Evolutionary conservation across 2,113 vertebrate species (phyloP).

Genomic region (Alouatta palliata): DNA sequence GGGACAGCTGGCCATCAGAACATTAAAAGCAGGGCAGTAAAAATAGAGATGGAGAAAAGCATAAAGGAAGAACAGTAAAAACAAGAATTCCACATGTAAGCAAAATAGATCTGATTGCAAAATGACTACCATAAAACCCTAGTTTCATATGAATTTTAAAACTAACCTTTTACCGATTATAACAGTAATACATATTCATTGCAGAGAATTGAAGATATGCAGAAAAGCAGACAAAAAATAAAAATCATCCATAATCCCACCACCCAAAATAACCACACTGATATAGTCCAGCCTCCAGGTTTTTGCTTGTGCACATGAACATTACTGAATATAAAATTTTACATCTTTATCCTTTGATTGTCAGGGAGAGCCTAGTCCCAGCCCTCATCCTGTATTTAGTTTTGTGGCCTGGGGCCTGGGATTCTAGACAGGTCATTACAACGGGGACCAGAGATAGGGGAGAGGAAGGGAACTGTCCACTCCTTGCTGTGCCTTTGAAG

Average conservation of each 20-base stretch:
- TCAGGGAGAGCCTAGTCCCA: neutral
- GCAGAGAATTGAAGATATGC: constrained; percentile 46
- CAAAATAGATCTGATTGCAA: constrained; percentile 72
- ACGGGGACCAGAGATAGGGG: neutral
- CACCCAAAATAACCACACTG: constrained; percentile 56
- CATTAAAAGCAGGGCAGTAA: neutral
- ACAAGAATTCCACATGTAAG: constrained; percentile 52
- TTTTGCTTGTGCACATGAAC: neutral
- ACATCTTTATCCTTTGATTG: neutral
- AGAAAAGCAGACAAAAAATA: constrained; percentile 64
- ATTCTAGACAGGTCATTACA: neutral
- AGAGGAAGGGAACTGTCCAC: neutral
- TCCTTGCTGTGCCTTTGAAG: neutral
- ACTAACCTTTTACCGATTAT: constrained; percentile 73
- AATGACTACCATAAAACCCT: constrained; percentile 64
- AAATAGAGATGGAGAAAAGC: constrained; percentile 23
- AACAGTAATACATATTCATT: constrained; percentile 74
- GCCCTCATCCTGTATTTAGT: neutral
- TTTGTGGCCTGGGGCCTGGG: neutral
- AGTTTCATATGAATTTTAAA: constrained; percentile 73
- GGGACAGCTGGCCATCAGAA: neutral
- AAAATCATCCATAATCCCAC: constrained; percentile 48
- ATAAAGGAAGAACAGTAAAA: constrained; percentile 43
- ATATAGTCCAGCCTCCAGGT: neutral
- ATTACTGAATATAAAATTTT: neutral